Base-by-base conservation (phyloP, 2,797 vertebrate species). In the Menidia menidia region DNA sequence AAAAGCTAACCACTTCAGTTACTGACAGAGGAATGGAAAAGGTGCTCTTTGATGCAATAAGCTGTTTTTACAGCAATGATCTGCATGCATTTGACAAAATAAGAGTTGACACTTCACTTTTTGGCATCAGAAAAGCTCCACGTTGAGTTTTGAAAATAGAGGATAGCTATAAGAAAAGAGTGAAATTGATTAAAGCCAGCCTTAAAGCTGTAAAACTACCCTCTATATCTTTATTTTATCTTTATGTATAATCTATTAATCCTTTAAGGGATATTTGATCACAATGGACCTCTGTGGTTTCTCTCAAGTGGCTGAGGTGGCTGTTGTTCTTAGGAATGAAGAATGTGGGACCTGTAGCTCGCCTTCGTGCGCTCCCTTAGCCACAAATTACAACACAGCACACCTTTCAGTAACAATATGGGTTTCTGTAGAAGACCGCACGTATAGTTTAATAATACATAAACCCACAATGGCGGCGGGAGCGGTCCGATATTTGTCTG, bases 381-480 rank as follows among this genome's bases (percentile, higher is more conserved):
- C 86, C 80, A 14, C 86, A 83, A 79, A 87, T 73, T 69, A 57
- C 83, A 73, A 53, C 79, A 82, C 84, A 9, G 72, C 64, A 82
- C 79, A 71, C 71, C 76, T 75, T 73, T 65, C 76, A 61, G 77
- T n/a, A 55, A 52, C 73, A 62, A 65, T 64, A 12, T 15, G 55
- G 75, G 32, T 67, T 75, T 83, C 77, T 73, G 68, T 2, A 43
- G 76, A 64, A 79, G 85, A 84, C 84, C 86, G 73, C 87, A 86
- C 75, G 80, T 83, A 54, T 78, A 60, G 79, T 86, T 92, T 90
- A 90, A 91, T 92, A 89, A 92, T 92, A 92, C 75, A 92, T 88
- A 61, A 71, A 70, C 14, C 50, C 70, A 78, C 80, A 75, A 70
- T 16, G 79, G 71, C 30, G 67, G 54, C 73, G 70, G 58, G 66